Conservation (phyloP, 2,113 vertebrate species). For the Syngnathus floridae region DNA sequence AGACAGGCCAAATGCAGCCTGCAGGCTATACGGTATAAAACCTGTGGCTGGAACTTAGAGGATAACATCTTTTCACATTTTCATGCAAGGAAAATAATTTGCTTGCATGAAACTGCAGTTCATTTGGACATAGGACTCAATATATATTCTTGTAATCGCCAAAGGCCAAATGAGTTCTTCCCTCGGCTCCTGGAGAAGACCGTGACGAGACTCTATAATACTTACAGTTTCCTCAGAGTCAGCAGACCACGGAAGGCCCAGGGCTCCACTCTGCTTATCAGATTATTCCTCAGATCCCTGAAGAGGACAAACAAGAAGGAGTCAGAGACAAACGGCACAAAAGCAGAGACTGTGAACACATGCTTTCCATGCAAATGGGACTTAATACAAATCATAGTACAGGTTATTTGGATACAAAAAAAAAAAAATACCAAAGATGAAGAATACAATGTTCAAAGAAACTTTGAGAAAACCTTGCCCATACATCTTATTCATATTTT, state of each 20-base stretch:
- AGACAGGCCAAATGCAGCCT: too few relatives aligned
- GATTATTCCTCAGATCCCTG: slow-evolving; percentile 84
- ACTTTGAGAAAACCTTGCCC: background rate
- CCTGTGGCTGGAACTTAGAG: too few relatives aligned
- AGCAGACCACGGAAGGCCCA: slow-evolving; percentile 79
- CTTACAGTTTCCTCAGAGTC: slow-evolving; percentile 79
- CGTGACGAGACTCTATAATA: slow-evolving; percentile 55
- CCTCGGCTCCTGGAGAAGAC: slow-evolving; percentile 23
- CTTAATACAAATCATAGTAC: slow-evolving; percentile 3
- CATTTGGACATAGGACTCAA: too few relatives aligned
- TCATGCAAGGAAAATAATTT: too few relatives aligned
- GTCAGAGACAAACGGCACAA: slow-evolving; percentile 8
- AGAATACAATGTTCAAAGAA: background rate
- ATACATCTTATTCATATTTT: background rate
- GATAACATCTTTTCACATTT: too few relatives aligned
- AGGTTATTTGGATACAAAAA: background rate
- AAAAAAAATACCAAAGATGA: background rate
- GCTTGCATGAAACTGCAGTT: too few relatives aligned
- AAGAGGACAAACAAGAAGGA: slow-evolving; percentile 41
- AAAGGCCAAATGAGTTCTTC: slow-evolving; percentile 20
- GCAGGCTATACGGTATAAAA: too few relatives aligned
- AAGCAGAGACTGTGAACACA: background rate
- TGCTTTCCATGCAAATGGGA: slow-evolving; percentile 7
- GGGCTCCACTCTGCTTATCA: slow-evolving; percentile 80
- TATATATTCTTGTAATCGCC: too few relatives aligned